These are phyloP conservation scores for Turnix velox DNA, from an alignment of 2,113 vertebrate species.

Conservation along the genomic window DNA sequence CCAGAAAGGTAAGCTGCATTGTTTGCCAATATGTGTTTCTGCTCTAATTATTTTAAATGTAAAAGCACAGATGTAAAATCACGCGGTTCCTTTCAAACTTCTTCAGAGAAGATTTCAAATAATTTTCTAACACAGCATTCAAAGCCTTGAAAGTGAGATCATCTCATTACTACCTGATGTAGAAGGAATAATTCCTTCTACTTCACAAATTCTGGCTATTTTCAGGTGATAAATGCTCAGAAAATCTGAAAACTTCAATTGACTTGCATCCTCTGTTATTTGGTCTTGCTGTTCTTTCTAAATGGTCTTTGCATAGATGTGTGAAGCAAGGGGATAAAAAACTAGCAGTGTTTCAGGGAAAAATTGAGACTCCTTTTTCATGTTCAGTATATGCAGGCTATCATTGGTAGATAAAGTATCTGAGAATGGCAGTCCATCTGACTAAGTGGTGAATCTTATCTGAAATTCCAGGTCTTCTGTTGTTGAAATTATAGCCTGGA, in stretches of 20 bases:
- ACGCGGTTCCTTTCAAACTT: not conserved
- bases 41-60: not conserved
- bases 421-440: not conserved
- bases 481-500: not conserved
- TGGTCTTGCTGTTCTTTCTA: not conserved
- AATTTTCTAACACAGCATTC: not conserved
- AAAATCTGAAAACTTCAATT: not conserved
- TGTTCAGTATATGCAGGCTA: too few relatives aligned
- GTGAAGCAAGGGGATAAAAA: not conserved
- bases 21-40: not conserved
- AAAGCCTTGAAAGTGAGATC: not conserved
- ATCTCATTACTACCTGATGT: not conserved
- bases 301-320: not conserved
- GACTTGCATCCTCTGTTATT: not conserved
- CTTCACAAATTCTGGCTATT: not conserved
- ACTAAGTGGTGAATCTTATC: not conserved
- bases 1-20: not conserved
- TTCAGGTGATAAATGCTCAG: not conserved
- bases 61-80: not conserved
- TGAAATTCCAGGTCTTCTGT: fast-evolving
- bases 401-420: not conserved
- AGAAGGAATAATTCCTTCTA: not conserved
- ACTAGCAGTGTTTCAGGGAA: not conserved
- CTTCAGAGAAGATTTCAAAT: not conserved
- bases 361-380: not conserved